Evolutionary conservation across 2,888 invertebrate genomes (phyloP).

Genomic region (Volucella inanis): DNA sequence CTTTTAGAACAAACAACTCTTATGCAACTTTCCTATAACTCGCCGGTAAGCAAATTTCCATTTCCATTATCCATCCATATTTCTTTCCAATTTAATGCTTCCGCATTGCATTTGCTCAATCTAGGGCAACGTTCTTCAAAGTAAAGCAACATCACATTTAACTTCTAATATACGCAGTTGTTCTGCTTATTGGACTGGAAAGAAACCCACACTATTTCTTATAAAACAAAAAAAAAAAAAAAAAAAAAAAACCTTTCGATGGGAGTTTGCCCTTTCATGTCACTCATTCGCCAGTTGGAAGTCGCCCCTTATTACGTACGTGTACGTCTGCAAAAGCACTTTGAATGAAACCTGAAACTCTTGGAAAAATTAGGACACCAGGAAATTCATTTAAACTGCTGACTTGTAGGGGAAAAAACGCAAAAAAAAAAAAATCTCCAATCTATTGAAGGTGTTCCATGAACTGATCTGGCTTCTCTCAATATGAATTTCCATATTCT

Average conservation of each 20-base stretch:
- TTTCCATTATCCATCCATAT: neutral
- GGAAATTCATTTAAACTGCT: constrained; percentile 58
- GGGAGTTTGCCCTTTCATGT: neutral
- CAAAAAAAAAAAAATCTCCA: constrained; percentile 5
- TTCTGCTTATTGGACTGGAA: constrained; percentile 43
- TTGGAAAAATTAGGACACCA: constrained; percentile 49
- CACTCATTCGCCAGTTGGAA: neutral
- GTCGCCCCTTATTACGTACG: neutral
- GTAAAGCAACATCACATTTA: constrained; percentile 18
- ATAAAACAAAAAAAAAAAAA: neutral
- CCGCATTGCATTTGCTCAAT: constrained; percentile 1
- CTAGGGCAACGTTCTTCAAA: constrained; percentile 43
- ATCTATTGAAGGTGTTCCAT: constrained; percentile 15
- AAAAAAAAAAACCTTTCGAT: neutral
- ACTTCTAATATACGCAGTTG: constrained; percentile 10
- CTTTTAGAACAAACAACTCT: neutral
- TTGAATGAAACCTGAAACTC: constrained; percentile 48
- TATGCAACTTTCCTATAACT: neutral
- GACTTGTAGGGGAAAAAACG: constrained; percentile 17
- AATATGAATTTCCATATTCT: constrained; percentile 33
- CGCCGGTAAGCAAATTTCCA: no score
- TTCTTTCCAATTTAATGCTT: neutral
- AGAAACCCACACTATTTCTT: constrained; percentile 7
- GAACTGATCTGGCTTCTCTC: constrained; percentile 15
- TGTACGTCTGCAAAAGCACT: constrained; percentile 6